Base-by-base conservation (phyloP, 2,113 vertebrate species). In the Chamaetylas fuelleborni region DNA sequence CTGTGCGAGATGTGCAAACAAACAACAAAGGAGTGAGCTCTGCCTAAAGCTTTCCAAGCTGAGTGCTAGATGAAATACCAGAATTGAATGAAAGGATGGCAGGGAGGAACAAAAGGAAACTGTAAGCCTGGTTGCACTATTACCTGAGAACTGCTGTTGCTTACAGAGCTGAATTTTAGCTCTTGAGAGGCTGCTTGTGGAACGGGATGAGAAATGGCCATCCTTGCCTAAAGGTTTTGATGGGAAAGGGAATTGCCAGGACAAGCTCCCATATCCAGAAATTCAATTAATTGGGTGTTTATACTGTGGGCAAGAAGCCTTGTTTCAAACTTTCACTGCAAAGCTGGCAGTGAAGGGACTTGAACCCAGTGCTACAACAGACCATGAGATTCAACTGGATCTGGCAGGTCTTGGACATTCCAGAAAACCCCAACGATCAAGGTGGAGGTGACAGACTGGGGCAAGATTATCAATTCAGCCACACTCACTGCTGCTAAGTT, bases 61-160 rank as follows among this genome's bases (percentile, higher is more conserved):
- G 26, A 88, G 12, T 22, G 42, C 45, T 42, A 47, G 81, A 56
- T 72, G 70, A 93, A 94, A 94, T 65, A 64, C 57, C 57, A n/a
- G 69, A 81, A 40, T 31, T 0, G 0, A 73, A 51, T 87, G 40
- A 92, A 91, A 95, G 61, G 40, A 87, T 85, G 23, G 57, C 36
- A 78, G 31, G 57, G 48, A 86, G 34, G 51, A 93, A 93, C 47
- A 70, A 94, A 88, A 91, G 69, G 61, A 95, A 91, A 72, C 33
- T 2, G 0, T 53, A 67, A 87, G 31, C 69, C 38, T 84, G 19
- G 25, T 10, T 77, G 69, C 0, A 1, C 19, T 78, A 24, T 71
- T 56, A n/a, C 66, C 42, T 54, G 22, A 83, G 61, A 88, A 88
- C 17, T 65, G 15, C 31, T 71, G 47, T 26, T 73, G 36, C 36